These are phyloP conservation scores for Orthosia gracilis DNA, from an alignment of 2,888 invertebrate genomes.

Conservation along the genomic window DNA sequence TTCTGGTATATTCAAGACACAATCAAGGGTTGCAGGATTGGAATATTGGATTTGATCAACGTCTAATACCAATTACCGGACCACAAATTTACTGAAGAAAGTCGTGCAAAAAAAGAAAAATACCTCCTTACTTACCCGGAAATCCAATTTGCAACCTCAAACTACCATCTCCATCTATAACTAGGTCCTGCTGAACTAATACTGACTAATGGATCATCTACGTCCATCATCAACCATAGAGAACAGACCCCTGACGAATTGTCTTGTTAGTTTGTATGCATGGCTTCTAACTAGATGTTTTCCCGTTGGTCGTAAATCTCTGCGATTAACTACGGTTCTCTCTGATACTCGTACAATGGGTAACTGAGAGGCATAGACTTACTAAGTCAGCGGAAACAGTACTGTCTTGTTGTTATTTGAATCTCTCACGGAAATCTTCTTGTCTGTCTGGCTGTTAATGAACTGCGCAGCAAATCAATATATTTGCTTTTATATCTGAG, in stretches of 20 bases:
- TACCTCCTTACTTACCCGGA: slow-evolving; percentile 1
- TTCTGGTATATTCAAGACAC: no score
- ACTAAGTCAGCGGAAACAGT: slow-evolving; percentile 10
- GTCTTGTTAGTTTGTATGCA: slow-evolving; percentile 33
- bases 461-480: neutral
- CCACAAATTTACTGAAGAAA: neutral
- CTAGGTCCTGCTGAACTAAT: slow-evolving; percentile 10
- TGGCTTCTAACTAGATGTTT: slow-evolving; percentile 29
- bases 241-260: slow-evolving; percentile 37
- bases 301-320: slow-evolving; percentile 48
- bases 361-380: slow-evolving; percentile 2
- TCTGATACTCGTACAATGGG: neutral
- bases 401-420: neutral
- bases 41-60: neutral
- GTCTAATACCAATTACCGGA: slow-evolving; percentile 15
- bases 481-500: neutral
- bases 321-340: slow-evolving; percentile 34
- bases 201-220: slow-evolving; percentile 3
- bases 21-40: neutral
- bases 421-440: neutral
- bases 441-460: neutral
- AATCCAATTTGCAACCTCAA: slow-evolving; percentile 20
- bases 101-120: neutral
- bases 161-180: neutral
- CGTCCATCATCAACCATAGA: slow-evolving; percentile 9